Conservation (phyloP, 2,888 invertebrate species). For the Chrysomela aeneicollis region DNA sequence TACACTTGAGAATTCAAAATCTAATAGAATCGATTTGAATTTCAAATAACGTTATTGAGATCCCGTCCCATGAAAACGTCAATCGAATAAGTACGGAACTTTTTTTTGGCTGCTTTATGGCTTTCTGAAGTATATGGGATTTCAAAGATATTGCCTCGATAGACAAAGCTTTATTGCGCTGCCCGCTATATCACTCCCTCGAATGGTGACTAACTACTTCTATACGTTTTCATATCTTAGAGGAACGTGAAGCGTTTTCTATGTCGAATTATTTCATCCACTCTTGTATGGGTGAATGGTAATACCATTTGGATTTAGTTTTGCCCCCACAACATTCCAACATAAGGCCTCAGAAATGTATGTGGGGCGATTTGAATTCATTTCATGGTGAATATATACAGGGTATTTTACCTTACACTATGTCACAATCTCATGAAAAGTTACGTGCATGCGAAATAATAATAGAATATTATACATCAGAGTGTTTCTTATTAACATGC, state of each 20-base stretch:
- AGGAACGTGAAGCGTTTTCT: slow-evolving; percentile 21
- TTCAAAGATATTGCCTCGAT: slow-evolving; percentile 59
- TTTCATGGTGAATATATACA: too few relatives aligned
- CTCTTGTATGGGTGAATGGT: not conserved
- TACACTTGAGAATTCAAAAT: slow-evolving; percentile 5
- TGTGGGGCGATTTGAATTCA: too few relatives aligned
- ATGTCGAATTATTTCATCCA: slow-evolving; percentile 27
- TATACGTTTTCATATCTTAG: slow-evolving; percentile 55
- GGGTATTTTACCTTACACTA: too few relatives aligned
- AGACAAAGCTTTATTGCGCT: slow-evolving; percentile 61
- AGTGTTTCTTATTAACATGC: too few relatives aligned
- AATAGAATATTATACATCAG: too few relatives aligned
- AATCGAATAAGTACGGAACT: slow-evolving; percentile 57
- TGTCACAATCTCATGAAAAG: too few relatives aligned
- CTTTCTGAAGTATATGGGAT: slow-evolving; percentile 60
- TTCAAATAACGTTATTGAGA: slow-evolving; percentile 56
- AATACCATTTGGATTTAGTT: not conserved
- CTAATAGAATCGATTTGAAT: slow-evolving; percentile 44
- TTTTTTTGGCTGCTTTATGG: slow-evolving; percentile 59
- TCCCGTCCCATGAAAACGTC: slow-evolving; percentile 53
- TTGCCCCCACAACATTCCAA: not conserved
- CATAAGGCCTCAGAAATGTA: not conserved
- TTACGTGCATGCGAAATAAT: too few relatives aligned
- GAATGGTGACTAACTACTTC: slow-evolving; percentile 58
- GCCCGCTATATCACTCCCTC: slow-evolving; percentile 53